A percentile compares a stretch with the other conserved stretches of the same genome.
These are phyloP conservation scores for Apostichopus californicus DNA, from an alignment of 35 echinoderm and acorn worm genomes.

Conservation along the genomic window DNA sequence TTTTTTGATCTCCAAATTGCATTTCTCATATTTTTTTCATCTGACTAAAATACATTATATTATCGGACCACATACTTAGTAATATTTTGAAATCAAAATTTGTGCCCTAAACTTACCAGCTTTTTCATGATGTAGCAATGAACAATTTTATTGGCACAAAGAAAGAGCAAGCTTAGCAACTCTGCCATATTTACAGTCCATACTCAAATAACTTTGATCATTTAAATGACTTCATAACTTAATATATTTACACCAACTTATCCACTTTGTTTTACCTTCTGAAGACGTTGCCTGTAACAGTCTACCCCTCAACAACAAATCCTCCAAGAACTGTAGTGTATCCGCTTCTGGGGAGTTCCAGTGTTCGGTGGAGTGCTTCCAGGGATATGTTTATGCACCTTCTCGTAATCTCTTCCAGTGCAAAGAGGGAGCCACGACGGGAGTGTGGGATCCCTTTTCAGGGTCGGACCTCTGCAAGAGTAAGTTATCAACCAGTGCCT, in stretches of 20 bases:
- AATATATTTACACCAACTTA: not conserved
- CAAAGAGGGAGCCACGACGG: not conserved
- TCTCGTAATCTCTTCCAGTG: conserved; percentile 22
- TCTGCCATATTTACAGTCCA: not conserved
- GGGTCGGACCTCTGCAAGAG: not conserved
- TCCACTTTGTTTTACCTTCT: not conserved
- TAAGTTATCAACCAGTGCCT: not conserved
- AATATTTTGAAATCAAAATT: not conserved
- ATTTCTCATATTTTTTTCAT: too few species aligned
- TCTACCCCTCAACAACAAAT: not conserved
- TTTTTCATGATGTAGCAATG: not conserved
- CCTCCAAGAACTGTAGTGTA: conserved; percentile 36
- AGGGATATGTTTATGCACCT: not conserved
- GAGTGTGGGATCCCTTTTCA: conserved; percentile 19
- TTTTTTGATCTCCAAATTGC: too few species aligned
- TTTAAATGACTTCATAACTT: not conserved
- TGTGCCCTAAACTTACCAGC: not conserved
- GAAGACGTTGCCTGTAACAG: conserved; percentile 21
- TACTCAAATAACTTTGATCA: not conserved
- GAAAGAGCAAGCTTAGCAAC: not conserved
- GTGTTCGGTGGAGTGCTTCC: conserved; percentile 2
- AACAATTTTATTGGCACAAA: not conserved
- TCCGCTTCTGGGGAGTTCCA: not conserved
- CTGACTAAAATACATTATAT: too few species aligned
- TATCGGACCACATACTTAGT: too few species aligned